Evolutionary conservation across 1,140 invertebrate species (phyloP).

Genomic region (Euura lappo): DNA sequence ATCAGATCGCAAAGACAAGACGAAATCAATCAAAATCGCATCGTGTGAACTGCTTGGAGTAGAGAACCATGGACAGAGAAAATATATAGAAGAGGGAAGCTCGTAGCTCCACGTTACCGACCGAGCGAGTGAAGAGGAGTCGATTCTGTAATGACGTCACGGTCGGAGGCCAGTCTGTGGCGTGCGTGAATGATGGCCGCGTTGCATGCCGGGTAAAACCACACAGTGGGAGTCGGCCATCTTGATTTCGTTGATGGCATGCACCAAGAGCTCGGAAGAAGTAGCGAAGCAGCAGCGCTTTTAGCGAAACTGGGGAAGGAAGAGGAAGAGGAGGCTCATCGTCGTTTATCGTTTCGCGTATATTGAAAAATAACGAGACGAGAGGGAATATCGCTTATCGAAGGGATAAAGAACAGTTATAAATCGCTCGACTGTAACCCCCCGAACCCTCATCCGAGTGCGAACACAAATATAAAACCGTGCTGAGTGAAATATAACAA

Average conservation of each 20-base stretch:
- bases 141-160: background rate
- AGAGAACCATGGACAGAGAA: background rate
- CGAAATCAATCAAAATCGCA: background rate
- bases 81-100: background rate
- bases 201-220: slow-evolving; percentile 48
- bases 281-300: too few relatives aligned
- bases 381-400: slow-evolving; percentile 26
- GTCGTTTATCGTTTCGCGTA: too few relatives aligned
- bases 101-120: background rate
- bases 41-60: background rate
- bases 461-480: too few relatives aligned
- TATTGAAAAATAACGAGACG: slow-evolving; percentile 20
- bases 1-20: too few relatives aligned
- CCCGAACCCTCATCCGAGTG: too few relatives aligned
- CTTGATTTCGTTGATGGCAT: slow-evolving; percentile 51
- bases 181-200: slow-evolving; percentile 20
- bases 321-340: too few relatives aligned
- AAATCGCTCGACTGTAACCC: slow-evolving; percentile 29
- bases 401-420: background rate
- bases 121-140: background rate
- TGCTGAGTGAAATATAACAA: too few relatives aligned
- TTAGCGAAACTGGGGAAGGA: too few relatives aligned
- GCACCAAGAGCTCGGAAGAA: slow-evolving; percentile 37
- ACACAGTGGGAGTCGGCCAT: slow-evolving; percentile 49
- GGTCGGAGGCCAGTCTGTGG: background rate